Evolutionary conservation across 2,797 vertebrate species (phyloP), one percentile per base, ranked within the genome.

Genomic region (Microhierax caerulescens): DNA sequence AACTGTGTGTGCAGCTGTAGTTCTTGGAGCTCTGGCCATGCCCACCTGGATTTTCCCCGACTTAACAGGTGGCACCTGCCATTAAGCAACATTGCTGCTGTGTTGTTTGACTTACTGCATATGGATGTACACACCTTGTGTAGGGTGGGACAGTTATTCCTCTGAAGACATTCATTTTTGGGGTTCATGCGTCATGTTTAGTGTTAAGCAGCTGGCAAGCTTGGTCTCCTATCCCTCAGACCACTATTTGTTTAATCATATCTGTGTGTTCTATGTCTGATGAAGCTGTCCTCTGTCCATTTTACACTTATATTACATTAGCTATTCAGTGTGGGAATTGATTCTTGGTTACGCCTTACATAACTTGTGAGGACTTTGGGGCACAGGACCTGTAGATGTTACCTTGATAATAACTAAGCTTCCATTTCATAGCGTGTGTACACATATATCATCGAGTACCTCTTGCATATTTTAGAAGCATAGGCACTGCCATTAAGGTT

Each of bases 1-100:
- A 72, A 68, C 36, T 75, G 79, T 93, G 94, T 94, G 81, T 47
- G 60, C 94, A 94, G 88, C 84, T 96, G 84, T 51, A 93, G 75
- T 30, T 74, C 59, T 86, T 61, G 53, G 28, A 92, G 56, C 56
- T 73, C 48, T 83, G 84, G 57, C 45, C 68, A 15, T 87, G 78
- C 53, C 51, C 28, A 36, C 60, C 36, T 92, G 74, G 60, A 57
- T 79, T 95, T 92, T 73, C 67, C 85, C 70, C 77, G 75, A 63
- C 11, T 82, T 89, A 68, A 16, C 70, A 85, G 60, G 53, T 72
- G 60, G 51, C 28, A 87, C 19, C 28, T 91, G 70, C 51, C 56
- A 70, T 67, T 92, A 43, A 70, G 48, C 41, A 80, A 25, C 51
- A 64, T 27, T 83, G 11, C 27, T 85, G 13, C 70, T 36, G 5